phyloP scores from a whole-genome alignment of 2,888 invertebrate species.

The Frankliniella intonsa region DNA sequence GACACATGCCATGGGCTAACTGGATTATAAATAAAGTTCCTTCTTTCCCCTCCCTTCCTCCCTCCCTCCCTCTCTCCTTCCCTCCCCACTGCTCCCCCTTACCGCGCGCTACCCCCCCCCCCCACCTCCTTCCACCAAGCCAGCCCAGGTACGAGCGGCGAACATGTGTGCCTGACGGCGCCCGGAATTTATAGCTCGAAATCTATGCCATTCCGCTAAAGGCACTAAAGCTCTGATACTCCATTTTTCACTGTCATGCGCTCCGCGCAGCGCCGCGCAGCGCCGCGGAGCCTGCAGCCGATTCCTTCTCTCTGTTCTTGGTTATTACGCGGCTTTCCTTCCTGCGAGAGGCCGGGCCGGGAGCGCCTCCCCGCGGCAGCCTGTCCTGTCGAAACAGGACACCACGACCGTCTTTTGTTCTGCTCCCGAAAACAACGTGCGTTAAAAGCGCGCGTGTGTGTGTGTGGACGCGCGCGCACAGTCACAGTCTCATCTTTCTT shows the following conservation, averaged over 20 bases:
- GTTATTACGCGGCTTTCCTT: background rate
- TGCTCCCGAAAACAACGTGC: no score
- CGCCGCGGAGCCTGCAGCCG: background rate
- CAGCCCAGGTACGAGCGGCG: background rate
- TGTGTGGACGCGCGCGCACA: no score
- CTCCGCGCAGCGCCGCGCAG: no score
- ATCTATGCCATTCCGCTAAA: slow-evolving; percentile 6
- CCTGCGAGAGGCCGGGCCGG: background rate
- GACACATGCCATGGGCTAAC: slow-evolving; percentile 4
- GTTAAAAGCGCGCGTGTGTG: no score
- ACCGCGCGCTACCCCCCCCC: no score
- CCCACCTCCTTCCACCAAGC: no score
- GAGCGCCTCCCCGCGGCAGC: background rate
- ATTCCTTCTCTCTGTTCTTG: background rate
- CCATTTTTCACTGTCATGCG: slow-evolving; percentile 13
- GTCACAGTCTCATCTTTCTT: no score
- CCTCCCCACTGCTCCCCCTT: no score
- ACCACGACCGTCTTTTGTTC: no score
- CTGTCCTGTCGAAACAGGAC: background rate
- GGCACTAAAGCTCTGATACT: slow-evolving; percentile 26
- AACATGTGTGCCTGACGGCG: slow-evolving; percentile 24
- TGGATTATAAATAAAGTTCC: slow-evolving; percentile 23
- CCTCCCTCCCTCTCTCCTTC: no score
- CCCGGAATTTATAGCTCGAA: slow-evolving; percentile 11
- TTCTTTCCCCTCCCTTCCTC: background rate